phyloP scores from a whole-genome alignment of 1,140 invertebrate genomes.

The Sarcophaga bullata region DNA sequence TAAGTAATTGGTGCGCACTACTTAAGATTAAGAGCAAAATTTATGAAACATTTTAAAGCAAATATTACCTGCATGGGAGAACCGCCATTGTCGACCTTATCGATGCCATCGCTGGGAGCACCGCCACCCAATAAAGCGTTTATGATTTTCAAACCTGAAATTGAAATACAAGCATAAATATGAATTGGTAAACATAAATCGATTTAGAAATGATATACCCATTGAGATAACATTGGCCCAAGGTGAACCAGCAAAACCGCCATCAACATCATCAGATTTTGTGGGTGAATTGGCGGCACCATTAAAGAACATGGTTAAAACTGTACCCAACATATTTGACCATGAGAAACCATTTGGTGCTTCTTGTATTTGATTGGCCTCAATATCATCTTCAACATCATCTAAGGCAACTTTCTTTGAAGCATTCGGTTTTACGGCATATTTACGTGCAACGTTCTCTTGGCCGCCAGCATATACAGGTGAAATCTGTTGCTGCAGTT shows the following conservation, averaged over 20 bases:
- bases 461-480: slow-evolving; percentile 51
- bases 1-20: slow-evolving; percentile 28
- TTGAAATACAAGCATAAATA: slow-evolving; percentile 35
- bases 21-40: slow-evolving; percentile 3
- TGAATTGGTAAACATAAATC: neutral
- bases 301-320: slow-evolving; percentile 84
- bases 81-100: slow-evolving; percentile 85
- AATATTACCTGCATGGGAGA: slow-evolving; percentile 83
- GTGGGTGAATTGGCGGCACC: slow-evolving; percentile 76
- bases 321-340: slow-evolving; percentile 81
- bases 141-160: slow-evolving; percentile 78
- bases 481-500: slow-evolving; percentile 43
- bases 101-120: slow-evolving; percentile 80
- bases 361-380: slow-evolving; percentile 81
- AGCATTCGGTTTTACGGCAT: slow-evolving; percentile 86
- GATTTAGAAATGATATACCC: slow-evolving; percentile 60
- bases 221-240: slow-evolving; percentile 88
- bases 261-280: slow-evolving; percentile 81
- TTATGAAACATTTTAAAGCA: neutral
- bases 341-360: slow-evolving; percentile 80
- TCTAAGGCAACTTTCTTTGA: slow-evolving; percentile 86
- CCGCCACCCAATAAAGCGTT: slow-evolving; percentile 83
- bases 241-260: slow-evolving; percentile 75
- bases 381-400: slow-evolving; percentile 80
- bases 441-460: slow-evolving; percentile 71